Evolutionary conservation across 2,113 vertebrate species (phyloP).

Genomic region (Osmerus eperlanus): DNA sequence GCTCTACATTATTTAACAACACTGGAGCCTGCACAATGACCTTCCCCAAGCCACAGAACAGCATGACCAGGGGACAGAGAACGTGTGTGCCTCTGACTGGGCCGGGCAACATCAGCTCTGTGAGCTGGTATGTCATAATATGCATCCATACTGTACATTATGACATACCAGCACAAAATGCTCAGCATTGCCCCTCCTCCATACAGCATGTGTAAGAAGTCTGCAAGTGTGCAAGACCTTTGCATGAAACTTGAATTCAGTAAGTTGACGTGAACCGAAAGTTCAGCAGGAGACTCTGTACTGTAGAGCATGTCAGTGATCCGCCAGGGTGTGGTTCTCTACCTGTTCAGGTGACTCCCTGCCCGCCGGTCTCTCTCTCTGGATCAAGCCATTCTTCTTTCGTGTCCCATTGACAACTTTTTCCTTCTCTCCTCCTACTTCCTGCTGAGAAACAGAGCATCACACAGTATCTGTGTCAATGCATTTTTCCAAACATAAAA

Average conservation of each 20-base stretch:
- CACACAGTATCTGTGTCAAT: neutral
- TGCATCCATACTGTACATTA: no score
- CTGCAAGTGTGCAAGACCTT: no score
- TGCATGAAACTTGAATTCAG: no score
- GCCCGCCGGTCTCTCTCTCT: constrained; percentile 68
- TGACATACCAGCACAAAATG: no score
- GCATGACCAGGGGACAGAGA: neutral
- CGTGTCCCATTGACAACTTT: constrained; percentile 45
- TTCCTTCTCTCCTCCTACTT: constrained; percentile 9
- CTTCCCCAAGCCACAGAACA: neutral
- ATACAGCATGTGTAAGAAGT: neutral
- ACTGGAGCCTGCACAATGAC: neutral
- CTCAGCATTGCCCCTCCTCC: neutral
- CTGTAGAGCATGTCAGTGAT: constrained; percentile 7
- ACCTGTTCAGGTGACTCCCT: constrained; percentile 70
- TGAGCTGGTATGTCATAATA: no score
- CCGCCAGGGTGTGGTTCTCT: constrained; percentile 33
- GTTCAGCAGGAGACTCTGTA: neutral
- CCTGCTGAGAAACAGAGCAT: constrained; percentile 3
- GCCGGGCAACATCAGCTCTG: neutral
- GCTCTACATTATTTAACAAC: neutral
- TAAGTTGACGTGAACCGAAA: no score
- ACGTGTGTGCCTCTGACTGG: neutral
- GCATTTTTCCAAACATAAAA: no score
- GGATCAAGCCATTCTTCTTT: constrained; percentile 71